Percentiles rank a stretch among this genome's conserved stretches.
phyloP scores from a whole-genome alignment of 2,888 invertebrate genomes.

The Stenolophus ochropezus region DNA sequence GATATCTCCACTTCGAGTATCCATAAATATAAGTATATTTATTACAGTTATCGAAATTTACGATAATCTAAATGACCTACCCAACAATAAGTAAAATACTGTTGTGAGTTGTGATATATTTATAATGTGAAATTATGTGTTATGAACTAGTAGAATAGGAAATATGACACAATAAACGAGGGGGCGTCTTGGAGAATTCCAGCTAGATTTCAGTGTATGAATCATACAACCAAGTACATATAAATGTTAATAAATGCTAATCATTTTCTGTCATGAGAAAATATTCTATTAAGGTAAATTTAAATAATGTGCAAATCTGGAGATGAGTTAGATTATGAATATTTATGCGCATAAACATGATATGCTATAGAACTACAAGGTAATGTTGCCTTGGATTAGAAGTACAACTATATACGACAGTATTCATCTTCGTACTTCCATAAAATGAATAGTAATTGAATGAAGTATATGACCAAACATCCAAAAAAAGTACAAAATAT shows the following conservation, averaged over 20 bases:
- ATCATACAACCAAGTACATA: slow-evolving; percentile 19
- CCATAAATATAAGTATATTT: no score
- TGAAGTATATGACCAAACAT: no score
- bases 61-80: no score
- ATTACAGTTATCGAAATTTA: no score
- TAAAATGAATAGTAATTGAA: no score
- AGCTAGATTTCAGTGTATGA: slow-evolving; percentile 11
- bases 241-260: slow-evolving; percentile 47
- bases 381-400: background rate
- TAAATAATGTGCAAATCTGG: slow-evolving; percentile 33
- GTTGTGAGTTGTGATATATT: no score
- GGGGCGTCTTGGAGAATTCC: slow-evolving; percentile 17
- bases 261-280: slow-evolving; percentile 7
- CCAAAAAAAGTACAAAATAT: no score
- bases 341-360: slow-evolving; percentile 17
- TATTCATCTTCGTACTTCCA: background rate
- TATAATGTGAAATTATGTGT: no score
- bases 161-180: background rate
- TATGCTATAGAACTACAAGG: background rate
- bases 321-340: slow-evolving; percentile 38
- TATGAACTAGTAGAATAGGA: no score
- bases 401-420: background rate
- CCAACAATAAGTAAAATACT: no score
- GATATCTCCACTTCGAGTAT: no score
- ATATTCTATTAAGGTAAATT: slow-evolving; percentile 38